Evolutionary conservation across 2,888 invertebrate genomes (phyloP).

Genomic region (Hydrotaea diabolus): DNA sequence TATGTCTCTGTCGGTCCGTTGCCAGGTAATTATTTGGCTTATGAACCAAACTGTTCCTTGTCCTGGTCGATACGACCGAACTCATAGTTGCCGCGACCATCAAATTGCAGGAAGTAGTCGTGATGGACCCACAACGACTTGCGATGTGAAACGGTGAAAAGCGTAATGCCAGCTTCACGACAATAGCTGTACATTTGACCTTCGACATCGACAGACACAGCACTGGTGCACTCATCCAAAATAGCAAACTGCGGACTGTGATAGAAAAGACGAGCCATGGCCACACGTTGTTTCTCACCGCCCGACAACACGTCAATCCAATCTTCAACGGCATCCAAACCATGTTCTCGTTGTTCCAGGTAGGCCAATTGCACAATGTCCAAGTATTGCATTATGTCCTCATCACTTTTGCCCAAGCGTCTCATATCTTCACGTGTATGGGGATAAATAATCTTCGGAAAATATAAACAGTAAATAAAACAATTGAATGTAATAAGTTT

Average conservation of each 20-base stretch:
- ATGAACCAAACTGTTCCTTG: conserved; percentile 96
- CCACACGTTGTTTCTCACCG: conserved; percentile 98
- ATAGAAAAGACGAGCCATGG: conserved; percentile 98
- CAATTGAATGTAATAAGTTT: background rate
- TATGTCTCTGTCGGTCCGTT: background rate
- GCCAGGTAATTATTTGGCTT: conserved; percentile 72
- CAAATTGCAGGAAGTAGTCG: conserved; percentile 97
- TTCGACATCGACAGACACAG: conserved; percentile 99
- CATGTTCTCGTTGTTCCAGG: conserved; percentile 91
- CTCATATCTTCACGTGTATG: conserved; percentile 93
- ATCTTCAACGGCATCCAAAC: conserved; percentile 96
- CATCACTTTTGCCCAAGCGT: conserved; percentile 89
- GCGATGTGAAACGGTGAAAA: conserved; percentile 98
- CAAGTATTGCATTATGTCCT: conserved; percentile 88
- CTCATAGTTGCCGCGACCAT: conserved; percentile 94
- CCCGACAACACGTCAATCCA: conserved; percentile 99
- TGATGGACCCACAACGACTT: conserved; percentile 99
- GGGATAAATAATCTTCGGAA: conserved; percentile 90
- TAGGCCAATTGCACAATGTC: conserved; percentile 92
- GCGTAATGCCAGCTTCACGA: conserved; percentile 90
- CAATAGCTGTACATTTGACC: conserved; percentile 98
- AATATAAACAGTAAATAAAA: background rate
- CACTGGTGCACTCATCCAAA: conserved; percentile 98
- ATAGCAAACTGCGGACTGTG: conserved; percentile 99
- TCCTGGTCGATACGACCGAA: conserved; percentile 92